phyloP scores from a whole-genome alignment of 2,113 vertebrate genomes.

The Oceanodroma tethys region DNA sequence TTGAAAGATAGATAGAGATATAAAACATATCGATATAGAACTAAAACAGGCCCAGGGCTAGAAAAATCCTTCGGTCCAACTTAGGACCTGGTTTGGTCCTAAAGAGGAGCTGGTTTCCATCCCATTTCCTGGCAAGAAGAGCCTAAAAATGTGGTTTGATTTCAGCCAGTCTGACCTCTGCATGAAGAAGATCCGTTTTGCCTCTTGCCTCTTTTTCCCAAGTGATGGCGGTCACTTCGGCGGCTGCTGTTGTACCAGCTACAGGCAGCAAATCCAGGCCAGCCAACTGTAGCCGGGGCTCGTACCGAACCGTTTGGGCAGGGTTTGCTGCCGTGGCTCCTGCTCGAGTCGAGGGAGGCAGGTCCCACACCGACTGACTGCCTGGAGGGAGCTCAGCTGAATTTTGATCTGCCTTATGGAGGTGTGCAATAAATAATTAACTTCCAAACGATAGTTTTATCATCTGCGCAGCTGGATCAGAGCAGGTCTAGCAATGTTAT shows the following conservation, averaged over 20 bases:
- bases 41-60: not conserved
- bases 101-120: not conserved
- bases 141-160: not conserved
- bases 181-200: not conserved
- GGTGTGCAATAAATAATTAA: slow-evolving; percentile 69
- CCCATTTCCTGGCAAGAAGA: not conserved
- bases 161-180: not conserved
- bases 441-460: not conserved
- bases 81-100: not conserved
- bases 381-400: slow-evolving; percentile 39
- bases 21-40: not conserved
- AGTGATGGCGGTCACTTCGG: not conserved
- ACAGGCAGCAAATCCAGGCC: not conserved
- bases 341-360: not conserved
- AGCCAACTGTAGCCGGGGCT: not conserved
- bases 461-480: not conserved
- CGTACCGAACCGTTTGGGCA: not conserved
- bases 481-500: not conserved
- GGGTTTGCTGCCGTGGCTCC: not conserved
- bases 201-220: not conserved
- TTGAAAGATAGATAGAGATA: not conserved
- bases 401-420: slow-evolving; percentile 51
- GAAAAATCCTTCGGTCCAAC: not conserved
- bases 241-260: not conserved
- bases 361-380: not conserved